Evolutionary conservation across 2,113 vertebrate species (phyloP), one percentile per base, ranked within the genome.

Genomic region (Himantopus leucocephalus): DNA sequence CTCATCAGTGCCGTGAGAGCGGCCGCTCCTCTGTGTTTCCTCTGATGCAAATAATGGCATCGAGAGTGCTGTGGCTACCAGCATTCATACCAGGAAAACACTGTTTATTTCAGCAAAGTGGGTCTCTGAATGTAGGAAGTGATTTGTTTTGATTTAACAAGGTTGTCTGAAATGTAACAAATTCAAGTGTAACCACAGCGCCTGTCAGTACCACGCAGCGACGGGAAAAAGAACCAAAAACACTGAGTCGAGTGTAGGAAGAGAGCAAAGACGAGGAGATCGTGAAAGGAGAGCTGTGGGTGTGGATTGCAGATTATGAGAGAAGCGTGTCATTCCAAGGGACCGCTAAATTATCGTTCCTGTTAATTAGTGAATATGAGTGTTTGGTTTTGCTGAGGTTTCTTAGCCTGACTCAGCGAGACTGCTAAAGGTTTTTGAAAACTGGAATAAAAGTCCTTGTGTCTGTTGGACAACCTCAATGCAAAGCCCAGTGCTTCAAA

Each of bases 131-230:
- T 21, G 66, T 60, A 56, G 76, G 80, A 87, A 64, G 66, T 67
- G 70, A 79, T 94, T 94, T 94, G 92, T 91, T 96, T 90, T 87
- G 89, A 85, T 94, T 95, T 90, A 90, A 82, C 80, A 67, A 72
- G 70, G 66, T 47, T 92, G 71, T 76, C 88, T 66, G 10, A 55
- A 66, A 71, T 2, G 35, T n/a, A 56, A 67, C 24, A 56, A 72
- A 82, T 53, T 34, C n/a, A 22, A 12, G 66, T 10, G 9, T 52
- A 59, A 59, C 74, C 6, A 0, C 5, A 56, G 78, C 0, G 1
- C 66, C 74, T 88, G 85, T 86, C 90, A 80, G 79, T 20, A 20
- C 55, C 63, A 39, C 8, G 4, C 48, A 43, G 66, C 4, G 12
- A 43, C 0, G 9, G 56, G 37, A 50, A 60, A 63, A 77, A 27